Conservation (phyloP, 2,888 invertebrate species). For the Chrysina gloriosa region DNA sequence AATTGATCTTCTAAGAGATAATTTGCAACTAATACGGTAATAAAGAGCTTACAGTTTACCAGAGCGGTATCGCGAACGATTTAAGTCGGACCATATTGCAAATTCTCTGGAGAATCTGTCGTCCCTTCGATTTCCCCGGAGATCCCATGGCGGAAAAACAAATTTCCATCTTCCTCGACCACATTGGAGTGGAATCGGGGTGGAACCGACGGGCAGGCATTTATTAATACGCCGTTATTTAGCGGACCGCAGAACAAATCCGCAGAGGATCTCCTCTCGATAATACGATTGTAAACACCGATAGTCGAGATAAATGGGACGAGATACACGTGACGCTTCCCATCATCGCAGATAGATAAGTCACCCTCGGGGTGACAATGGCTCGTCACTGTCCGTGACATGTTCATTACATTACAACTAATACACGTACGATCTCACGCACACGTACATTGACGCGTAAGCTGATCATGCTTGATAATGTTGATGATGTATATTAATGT, state of each 20-base stretch:
- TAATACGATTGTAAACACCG: slow-evolving; percentile 56
- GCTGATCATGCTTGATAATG: slow-evolving; percentile 25
- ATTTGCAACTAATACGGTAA: no score
- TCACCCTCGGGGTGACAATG: slow-evolving; percentile 53
- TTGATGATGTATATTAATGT: slow-evolving; percentile 46
- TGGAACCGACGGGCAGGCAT: slow-evolving; percentile 5
- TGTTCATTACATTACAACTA: slow-evolving; percentile 58
- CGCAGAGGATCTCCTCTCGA: slow-evolving; percentile 42
- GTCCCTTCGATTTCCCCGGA: slow-evolving; percentile 3
- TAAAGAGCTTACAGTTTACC: not conserved
- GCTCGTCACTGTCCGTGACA: slow-evolving; percentile 58
- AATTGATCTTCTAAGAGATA: no score
- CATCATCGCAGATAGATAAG: slow-evolving; percentile 50
- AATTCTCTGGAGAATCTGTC: slow-evolving; percentile 23
- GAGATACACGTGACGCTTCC: slow-evolving; percentile 49
- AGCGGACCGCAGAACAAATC: slow-evolving; percentile 41
- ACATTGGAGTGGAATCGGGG: not conserved
- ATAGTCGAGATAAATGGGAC: slow-evolving; percentile 52
- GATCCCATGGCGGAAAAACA: not conserved
- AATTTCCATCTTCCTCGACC: slow-evolving; percentile 2
- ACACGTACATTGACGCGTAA: slow-evolving; percentile 46
- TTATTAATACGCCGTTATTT: slow-evolving; percentile 37
- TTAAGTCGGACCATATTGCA: slow-evolving; percentile 30
- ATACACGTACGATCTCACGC: not conserved
- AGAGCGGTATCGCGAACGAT: slow-evolving; percentile 10